These are phyloP conservation scores for Ptychodera flava DNA, from an alignment of 35 echinoderm and acorn worm species.

Conservation along the genomic window DNA sequence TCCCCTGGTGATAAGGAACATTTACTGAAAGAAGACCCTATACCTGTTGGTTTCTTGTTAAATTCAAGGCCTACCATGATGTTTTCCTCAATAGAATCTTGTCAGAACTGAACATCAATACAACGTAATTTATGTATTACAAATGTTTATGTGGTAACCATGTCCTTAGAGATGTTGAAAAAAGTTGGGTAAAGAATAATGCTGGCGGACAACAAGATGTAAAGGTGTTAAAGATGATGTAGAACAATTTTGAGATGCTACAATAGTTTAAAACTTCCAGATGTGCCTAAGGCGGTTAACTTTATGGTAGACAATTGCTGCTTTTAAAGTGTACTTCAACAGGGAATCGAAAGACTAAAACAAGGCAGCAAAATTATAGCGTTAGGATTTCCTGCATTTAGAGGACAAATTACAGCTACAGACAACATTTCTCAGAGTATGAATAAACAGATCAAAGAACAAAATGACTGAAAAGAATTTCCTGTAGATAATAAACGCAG, in stretches of 20 bases:
- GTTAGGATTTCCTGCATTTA: conserved; percentile 6
- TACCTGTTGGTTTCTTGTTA: conserved; percentile 19
- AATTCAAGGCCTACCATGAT: conserved; percentile 11
- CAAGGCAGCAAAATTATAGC: background rate
- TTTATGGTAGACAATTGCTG: background rate
- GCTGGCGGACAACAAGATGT: conserved; percentile 12
- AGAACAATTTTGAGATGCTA: background rate
- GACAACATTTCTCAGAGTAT: conserved; percentile 19
- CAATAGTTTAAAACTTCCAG: background rate
- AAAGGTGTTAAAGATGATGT: conserved; percentile 20
- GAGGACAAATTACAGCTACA: conserved; percentile 6
- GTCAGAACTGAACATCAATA: background rate
- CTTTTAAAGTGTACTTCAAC: conserved; percentile 21
- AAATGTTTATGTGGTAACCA: conserved; percentile 14
- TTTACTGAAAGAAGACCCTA: conserved; percentile 4
- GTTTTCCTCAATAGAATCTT: conserved; percentile 7
- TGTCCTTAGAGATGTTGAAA: conserved; percentile 4
- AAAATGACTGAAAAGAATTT: background rate
- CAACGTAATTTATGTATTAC: background rate
- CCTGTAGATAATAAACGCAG: conserved; percentile 8
- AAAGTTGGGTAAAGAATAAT: conserved; percentile 10
- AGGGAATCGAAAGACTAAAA: background rate
- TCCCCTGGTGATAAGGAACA: conserved; percentile 3
- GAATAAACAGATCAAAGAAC: conserved; percentile 20
- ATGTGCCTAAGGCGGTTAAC: background rate